Base-by-base conservation (phyloP, 2,113 vertebrate genomes). In the Callorhinus ursinus region DNA sequence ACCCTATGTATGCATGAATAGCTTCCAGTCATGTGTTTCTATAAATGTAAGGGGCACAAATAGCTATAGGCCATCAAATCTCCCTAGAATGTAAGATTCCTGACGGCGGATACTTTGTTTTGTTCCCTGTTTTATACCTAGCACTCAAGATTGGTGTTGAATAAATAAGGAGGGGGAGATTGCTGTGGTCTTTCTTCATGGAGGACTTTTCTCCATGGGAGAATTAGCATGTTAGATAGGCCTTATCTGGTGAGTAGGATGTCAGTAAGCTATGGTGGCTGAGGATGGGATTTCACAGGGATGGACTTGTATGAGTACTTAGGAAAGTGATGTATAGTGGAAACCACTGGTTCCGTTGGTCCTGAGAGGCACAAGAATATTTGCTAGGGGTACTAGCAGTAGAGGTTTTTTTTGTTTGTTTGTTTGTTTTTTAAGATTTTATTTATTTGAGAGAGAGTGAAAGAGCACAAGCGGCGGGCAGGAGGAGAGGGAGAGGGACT, bases 51-150 rank as follows among this genome's bases (percentile, higher is more conserved):
- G 21, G 69, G 18, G 16, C 79, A 79, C 24, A 90, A 21, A 77
- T 90, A 77, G 49, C 51, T 81, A 22, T 39, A 76, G 42, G 31
- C 21, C 21, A n/a, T 57, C 82, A 71, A 19, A 46, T 80, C 18
- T 95, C 88, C 39, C 22, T 86, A 69, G 51, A 95, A 79, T 86
- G 2, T 95, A 79, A 79, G 39, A 67, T 93, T n/a, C 13, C 36
- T 74, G 71, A 74, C 22, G 26, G 22, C 22, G 42, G 36, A 72
- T 74, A 74, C 36, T 26, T 72, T 72, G 71, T 74, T 42, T 42
- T 74, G 36, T 72, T 39, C n/a, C 59, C n/a, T 80, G 1, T 82
- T 87, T 69, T 67, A n/a, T 76, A 87, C 46, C 24, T 91, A 36
- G 53, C 65, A 77, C 39, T 65, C 26, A 67, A 85, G 85, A 89